Conservation (phyloP, 2,113 vertebrate species). For the Oceanites oceanicus region DNA sequence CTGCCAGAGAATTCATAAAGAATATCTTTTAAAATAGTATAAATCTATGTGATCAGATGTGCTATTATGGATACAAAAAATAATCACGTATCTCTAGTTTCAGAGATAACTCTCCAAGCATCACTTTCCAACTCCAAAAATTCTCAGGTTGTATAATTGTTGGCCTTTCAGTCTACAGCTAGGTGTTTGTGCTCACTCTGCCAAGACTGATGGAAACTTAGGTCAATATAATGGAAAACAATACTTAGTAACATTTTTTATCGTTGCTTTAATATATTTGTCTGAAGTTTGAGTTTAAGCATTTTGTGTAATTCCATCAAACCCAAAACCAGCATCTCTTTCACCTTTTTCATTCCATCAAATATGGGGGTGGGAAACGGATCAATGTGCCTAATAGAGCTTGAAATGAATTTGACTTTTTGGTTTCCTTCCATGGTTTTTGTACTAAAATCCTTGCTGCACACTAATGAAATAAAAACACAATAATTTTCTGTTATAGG, state of each 20-base stretch:
- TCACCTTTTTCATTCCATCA: not conserved
- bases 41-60: not conserved
- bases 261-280: not conserved
- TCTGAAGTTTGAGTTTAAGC: not conserved
- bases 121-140: not conserved
- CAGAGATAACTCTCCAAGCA: not conserved
- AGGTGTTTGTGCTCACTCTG: not conserved
- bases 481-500: not conserved
- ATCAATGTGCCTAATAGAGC: not conserved
- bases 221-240: not conserved
- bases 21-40: not conserved
- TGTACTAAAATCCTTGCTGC: not conserved
- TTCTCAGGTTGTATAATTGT: not conserved
- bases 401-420: conserved; percentile 29
- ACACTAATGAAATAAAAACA: not conserved
- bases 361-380: not conserved
- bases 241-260: not conserved
- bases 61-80: not conserved
- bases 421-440: not conserved
- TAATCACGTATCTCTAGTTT: not conserved
- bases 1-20: not conserved
- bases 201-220: not conserved
- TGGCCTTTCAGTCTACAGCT: accelerated
- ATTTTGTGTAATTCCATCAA: not conserved
- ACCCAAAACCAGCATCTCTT: not conserved